Evolutionary conservation across 2,113 vertebrate genomes (phyloP).

Genomic region (Chamaea fasciata): DNA sequence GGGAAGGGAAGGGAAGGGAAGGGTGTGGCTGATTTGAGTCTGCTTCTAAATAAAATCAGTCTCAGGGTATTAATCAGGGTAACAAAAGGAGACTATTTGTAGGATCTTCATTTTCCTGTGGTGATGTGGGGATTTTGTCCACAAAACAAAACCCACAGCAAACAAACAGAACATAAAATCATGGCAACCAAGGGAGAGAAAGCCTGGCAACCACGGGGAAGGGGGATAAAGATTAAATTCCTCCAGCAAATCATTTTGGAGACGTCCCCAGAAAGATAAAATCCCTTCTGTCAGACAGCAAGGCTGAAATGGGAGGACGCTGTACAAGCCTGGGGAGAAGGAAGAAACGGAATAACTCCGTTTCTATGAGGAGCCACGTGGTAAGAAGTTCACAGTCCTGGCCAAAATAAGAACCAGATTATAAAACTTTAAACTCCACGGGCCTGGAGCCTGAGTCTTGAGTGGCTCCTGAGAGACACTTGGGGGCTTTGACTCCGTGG

Average conservation of each 20-base stretch:
- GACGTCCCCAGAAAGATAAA: not conserved
- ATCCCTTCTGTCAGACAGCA: not conserved
- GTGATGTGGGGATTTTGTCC: no score
- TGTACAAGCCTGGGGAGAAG: not conserved
- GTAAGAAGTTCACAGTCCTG: not conserved
- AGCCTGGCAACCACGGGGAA: not conserved
- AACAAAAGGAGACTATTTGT: not conserved
- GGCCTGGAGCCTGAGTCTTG: not conserved
- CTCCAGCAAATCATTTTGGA: not conserved
- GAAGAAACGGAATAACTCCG: not conserved
- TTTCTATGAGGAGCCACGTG: not conserved
- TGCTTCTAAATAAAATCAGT: no score
- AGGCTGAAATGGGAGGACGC: not conserved
- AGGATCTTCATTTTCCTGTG: not conserved
- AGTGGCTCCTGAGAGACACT: not conserved
- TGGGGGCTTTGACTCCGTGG: not conserved
- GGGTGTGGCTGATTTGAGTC: no score
- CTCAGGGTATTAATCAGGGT: not conserved
- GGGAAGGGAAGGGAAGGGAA: not conserved
- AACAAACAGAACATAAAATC: not conserved
- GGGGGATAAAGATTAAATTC: not conserved
- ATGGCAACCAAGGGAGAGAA: not conserved
- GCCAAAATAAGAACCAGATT: not conserved
- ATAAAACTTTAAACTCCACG: conserved; percentile 8
- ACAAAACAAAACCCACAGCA: not conserved